A percentile compares a stretch with the other conserved stretches of the same genome.
These are phyloP conservation scores for Synanceia verrucosa DNA, from an alignment of 2,797 vertebrate genomes.

Conservation along the genomic window DNA sequence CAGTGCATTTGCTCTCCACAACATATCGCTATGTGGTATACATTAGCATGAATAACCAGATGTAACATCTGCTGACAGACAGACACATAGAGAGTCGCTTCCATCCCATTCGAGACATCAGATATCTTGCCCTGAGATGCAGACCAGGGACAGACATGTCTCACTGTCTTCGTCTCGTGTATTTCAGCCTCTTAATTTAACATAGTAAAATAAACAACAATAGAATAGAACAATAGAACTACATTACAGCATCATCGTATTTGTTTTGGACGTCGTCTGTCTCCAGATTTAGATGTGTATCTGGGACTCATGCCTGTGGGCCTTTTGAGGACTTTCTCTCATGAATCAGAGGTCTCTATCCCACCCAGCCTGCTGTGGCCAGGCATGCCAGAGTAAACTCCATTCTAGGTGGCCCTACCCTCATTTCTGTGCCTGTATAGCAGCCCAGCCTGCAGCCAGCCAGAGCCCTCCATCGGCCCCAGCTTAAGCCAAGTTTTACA, in stretches of 20 bases:
- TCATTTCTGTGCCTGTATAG: slow-evolving; percentile 4
- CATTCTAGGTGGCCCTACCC: slow-evolving; percentile 20
- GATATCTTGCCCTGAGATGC: slow-evolving; percentile 44
- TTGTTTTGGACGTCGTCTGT: slow-evolving; percentile 69
- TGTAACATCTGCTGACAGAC: slow-evolving; percentile 6
- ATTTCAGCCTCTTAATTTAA: slow-evolving; percentile 26
- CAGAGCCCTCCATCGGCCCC: slow-evolving; percentile 24
- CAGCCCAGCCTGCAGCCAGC: slow-evolving; percentile 20
- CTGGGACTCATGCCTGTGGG: slow-evolving; percentile 50
- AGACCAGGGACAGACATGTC: slow-evolving; percentile 44
- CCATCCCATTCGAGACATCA: slow-evolving; percentile 13
- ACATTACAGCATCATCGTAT: slow-evolving; percentile 47
- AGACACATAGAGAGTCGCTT: slow-evolving; percentile 2
- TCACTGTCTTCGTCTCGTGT: slow-evolving; percentile 17
- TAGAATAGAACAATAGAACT: slow-evolving; percentile 44
- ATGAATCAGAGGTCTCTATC: slow-evolving; percentile 55
- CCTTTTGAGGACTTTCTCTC: slow-evolving; percentile 35
- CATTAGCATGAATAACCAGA: not conserved
- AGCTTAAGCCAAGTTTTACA: slow-evolving; percentile 68
- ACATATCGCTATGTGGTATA: no score
- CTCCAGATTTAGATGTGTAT: slow-evolving; percentile 71
- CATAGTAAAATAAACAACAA: no score
- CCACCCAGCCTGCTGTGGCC: slow-evolving; percentile 17
- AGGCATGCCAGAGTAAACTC: slow-evolving; percentile 31
- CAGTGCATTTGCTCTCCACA: no score